A percentile compares a stretch with the other conserved stretches of the same genome.
Conservation (phyloP, 2,888 invertebrate species). For the Acleris laterana region DNA sequence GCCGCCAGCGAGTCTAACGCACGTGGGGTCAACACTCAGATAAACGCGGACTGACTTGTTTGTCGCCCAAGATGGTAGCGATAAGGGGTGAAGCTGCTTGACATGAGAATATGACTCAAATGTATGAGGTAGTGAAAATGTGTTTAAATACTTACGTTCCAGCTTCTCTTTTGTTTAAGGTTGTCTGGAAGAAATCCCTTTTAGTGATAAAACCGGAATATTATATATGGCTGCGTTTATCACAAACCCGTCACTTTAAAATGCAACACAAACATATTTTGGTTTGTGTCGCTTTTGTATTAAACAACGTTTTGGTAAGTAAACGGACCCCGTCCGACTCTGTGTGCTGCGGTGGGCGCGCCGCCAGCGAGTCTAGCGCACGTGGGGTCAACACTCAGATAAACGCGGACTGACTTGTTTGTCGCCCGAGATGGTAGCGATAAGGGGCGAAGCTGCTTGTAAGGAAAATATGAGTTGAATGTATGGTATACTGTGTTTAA, state of each 20-base stretch:
- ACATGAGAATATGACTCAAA: not conserved
- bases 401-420: constrained; percentile 34
- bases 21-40: constrained; percentile 36
- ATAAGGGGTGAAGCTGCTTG: constrained; percentile 14
- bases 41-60: constrained; percentile 34
- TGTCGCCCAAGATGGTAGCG: constrained; percentile 17
- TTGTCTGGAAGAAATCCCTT: too few relatives aligned
- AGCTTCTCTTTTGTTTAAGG: too few relatives aligned
- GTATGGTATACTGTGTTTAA: too few relatives aligned
- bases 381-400: constrained; percentile 37
- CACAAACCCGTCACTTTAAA: too few relatives aligned
- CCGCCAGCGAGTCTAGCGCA: constrained; percentile 30
- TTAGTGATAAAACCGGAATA: too few relatives aligned
- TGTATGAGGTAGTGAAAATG: too few relatives aligned
- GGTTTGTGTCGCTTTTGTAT: too few relatives aligned
- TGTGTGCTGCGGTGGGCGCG: constrained; percentile 30
- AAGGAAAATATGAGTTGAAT: not conserved
- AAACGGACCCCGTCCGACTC: not conserved
- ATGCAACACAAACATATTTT: too few relatives aligned
- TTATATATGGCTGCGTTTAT: too few relatives aligned
- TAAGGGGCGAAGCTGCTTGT: constrained; percentile 11
- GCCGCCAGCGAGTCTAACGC: constrained; percentile 30
- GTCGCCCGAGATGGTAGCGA: constrained; percentile 17
- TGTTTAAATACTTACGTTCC: too few relatives aligned
- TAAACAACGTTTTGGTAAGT: too few relatives aligned